Conservation (phyloP, 2,888 invertebrate species). For the Empis stercorea region DNA sequence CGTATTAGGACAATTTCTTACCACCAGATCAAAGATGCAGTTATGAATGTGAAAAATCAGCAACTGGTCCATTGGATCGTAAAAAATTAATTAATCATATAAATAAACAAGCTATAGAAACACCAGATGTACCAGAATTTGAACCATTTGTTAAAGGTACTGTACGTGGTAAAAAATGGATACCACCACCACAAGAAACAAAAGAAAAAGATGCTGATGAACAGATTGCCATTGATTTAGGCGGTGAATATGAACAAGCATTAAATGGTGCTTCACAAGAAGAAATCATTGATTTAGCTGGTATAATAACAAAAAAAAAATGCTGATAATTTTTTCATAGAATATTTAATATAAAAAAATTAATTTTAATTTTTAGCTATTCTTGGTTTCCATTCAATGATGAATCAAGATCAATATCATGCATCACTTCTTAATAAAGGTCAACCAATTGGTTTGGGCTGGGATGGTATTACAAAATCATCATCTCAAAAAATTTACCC, state of each 20-base stretch:
- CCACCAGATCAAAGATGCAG: slow-evolving; percentile 92
- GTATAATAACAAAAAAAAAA: slow-evolving; percentile 42
- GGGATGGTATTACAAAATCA: slow-evolving; percentile 92
- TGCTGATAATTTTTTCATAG: not conserved
- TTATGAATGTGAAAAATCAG: slow-evolving; percentile 88
- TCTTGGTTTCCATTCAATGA: slow-evolving; percentile 98
- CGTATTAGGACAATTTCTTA: slow-evolving; percentile 96
- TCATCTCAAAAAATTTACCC: slow-evolving; percentile 83
- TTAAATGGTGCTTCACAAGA: slow-evolving; percentile 78
- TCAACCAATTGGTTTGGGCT: slow-evolving; percentile 77
- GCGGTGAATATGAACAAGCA: slow-evolving; percentile 89
- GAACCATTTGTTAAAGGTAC: slow-evolving; percentile 88
- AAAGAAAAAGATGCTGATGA: slow-evolving; percentile 74
- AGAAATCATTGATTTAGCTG: slow-evolving; percentile 96
- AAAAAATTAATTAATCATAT: slow-evolving; percentile 93
- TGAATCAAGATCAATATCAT: slow-evolving; percentile 99
- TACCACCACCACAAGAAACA: slow-evolving; percentile 59
- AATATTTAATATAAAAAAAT: slow-evolving; percentile 4
- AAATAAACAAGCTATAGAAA: slow-evolving; percentile 95
- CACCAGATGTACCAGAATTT: slow-evolving; percentile 91
- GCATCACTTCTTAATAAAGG: slow-evolving; percentile 88
- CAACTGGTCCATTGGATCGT: slow-evolving; percentile 91
- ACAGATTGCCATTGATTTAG: slow-evolving; percentile 84
- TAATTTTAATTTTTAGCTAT: slow-evolving; percentile 52
- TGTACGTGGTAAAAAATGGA: slow-evolving; percentile 85